phyloP scores from a whole-genome alignment of 2,113 vertebrate genomes.

The Triplophysa rosa region DNA sequence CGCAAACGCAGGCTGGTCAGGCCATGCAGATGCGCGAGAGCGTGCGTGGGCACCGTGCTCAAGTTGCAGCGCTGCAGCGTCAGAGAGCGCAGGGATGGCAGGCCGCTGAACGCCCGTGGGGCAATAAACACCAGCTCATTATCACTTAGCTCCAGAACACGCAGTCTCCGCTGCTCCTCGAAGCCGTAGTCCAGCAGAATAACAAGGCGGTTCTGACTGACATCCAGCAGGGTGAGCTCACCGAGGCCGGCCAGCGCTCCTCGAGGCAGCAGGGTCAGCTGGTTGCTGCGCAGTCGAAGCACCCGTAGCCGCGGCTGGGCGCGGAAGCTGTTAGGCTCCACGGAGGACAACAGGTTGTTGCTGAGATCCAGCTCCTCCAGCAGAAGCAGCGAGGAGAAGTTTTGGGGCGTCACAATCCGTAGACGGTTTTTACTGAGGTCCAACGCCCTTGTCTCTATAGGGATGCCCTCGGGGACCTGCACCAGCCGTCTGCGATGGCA shows the following conservation, averaged over 20 bases:
- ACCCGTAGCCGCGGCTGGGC: slow-evolving; percentile 88
- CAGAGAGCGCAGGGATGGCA: slow-evolving; percentile 88
- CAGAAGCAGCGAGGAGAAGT: slow-evolving; percentile 91
- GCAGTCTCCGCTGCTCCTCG: slow-evolving; percentile 90
- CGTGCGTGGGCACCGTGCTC: slow-evolving; percentile 80
- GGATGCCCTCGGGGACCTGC: slow-evolving; percentile 90
- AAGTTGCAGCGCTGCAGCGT: slow-evolving; percentile 94
- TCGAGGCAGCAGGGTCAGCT: slow-evolving; percentile 88
- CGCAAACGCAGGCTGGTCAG: slow-evolving; percentile 69
- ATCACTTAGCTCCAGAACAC: slow-evolving; percentile 90
- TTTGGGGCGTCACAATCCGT: slow-evolving; percentile 89
- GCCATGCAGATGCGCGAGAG: slow-evolving; percentile 71
- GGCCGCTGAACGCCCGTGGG: slow-evolving; percentile 90
- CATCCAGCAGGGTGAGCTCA: slow-evolving; percentile 92
- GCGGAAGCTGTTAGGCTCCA: slow-evolving; percentile 92
- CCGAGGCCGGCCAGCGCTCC: slow-evolving; percentile 91
- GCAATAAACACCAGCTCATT: slow-evolving; percentile 96
- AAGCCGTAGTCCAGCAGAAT: slow-evolving; percentile 97
- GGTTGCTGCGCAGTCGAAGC: slow-evolving; percentile 90
- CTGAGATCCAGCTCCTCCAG: slow-evolving; percentile 95
- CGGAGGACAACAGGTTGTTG: slow-evolving; percentile 88
- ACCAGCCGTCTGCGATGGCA: slow-evolving; percentile 90
- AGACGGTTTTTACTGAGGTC: slow-evolving; percentile 97
- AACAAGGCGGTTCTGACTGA: slow-evolving; percentile 96
- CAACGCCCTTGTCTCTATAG: slow-evolving; percentile 87